phyloP scores from a whole-genome alignment of 2,797 vertebrate genomes.

The Nyctibius grandis region DNA sequence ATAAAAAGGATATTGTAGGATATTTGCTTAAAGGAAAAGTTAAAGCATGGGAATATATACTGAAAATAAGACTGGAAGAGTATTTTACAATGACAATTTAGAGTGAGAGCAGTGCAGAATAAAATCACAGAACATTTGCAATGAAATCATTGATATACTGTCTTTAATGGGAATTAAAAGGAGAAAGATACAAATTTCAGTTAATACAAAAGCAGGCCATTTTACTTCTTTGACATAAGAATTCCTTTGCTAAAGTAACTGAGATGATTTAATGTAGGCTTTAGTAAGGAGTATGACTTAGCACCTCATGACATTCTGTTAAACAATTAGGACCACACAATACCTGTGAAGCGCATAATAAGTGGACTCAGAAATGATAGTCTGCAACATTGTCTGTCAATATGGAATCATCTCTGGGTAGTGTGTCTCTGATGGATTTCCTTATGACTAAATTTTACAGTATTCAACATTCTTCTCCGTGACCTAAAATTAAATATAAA shows the following conservation, averaged over 20 bases:
- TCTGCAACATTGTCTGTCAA: neutral
- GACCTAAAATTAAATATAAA: constrained; percentile 42
- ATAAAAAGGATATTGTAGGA: neutral
- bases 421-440: neutral
- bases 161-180: neutral
- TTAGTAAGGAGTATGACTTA: neutral
- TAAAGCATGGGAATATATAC: neutral
- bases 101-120: neutral
- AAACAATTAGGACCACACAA: neutral
- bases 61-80: neutral
- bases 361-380: neutral
- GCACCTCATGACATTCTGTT: neutral
- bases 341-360: neutral
- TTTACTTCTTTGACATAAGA: neutral
- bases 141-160: neutral
- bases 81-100: neutral
- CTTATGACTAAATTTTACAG: neutral
- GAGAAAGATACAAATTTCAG: neutral
- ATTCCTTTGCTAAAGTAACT: neutral
- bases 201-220: neutral
- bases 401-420: neutral
- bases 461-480: constrained; percentile 14
- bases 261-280: neutral
- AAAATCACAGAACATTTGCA: neutral
- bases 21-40: constrained; percentile 22